phyloP scores from a whole-genome alignment of 2,797 vertebrate genomes.

The Tamandua tetradactyla region DNA sequence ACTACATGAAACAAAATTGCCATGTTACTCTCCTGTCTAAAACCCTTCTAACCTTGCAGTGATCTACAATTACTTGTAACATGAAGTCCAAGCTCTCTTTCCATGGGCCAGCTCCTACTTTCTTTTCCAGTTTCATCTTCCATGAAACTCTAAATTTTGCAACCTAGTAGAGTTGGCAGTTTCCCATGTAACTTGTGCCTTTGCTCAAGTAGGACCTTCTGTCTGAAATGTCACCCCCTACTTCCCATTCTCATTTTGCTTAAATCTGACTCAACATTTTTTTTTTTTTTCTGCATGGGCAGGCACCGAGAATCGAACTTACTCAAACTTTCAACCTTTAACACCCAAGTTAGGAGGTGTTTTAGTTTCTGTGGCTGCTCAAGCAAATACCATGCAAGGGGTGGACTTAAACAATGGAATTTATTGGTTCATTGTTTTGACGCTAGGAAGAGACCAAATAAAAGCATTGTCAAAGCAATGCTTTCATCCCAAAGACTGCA shows the following conservation, averaged over 20 bases:
- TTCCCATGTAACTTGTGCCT: neutral
- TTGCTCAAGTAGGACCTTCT: neutral
- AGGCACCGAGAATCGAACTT: too few species aligned
- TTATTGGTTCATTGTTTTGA: too few species aligned
- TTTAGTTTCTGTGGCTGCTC: too few species aligned
- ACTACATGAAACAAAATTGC: neutral
- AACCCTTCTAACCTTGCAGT: neutral
- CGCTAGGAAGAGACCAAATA: too few species aligned
- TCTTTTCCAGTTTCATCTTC: neutral
- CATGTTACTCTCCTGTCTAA: neutral
- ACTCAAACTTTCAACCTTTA: too few species aligned
- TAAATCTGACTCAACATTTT: neutral
- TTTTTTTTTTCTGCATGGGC: too few species aligned
- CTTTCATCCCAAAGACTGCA: too few species aligned
- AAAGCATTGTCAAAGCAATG: too few species aligned
- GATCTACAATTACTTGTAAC: neutral
- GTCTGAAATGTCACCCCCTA: neutral
- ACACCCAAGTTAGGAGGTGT: neutral
- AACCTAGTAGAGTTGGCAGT: neutral
- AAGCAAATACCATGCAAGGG: too few species aligned
- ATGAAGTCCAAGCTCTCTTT: neutral
- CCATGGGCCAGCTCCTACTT: neutral
- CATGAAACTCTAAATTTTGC: neutral
- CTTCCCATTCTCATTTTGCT: neutral
- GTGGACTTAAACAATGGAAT: too few species aligned